A percentile compares a stretch with the other conserved stretches of the same genome.
Evolutionary conservation across 2,113 vertebrate species (phyloP).

Genomic region (Oreotrochilus melanogaster): DNA sequence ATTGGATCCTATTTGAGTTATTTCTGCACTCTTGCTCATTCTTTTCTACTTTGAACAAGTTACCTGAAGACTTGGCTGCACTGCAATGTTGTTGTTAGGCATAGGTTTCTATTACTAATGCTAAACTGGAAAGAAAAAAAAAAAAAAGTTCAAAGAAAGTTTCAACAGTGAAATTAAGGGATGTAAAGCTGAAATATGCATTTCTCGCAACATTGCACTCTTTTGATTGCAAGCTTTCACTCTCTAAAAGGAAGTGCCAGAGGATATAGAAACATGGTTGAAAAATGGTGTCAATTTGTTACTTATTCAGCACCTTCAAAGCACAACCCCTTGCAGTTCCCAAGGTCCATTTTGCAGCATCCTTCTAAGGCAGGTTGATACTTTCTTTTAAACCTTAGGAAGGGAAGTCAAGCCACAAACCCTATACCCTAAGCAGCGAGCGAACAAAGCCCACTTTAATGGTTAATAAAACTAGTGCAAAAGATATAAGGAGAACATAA

Average conservation of each 20-base stretch:
- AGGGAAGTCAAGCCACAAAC: not conserved
- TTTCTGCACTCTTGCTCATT: not conserved
- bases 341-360: not conserved
- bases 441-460: not conserved
- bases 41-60: conserved; percentile 45
- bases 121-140: not conserved
- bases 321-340: not conserved
- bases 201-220: conserved; percentile 46
- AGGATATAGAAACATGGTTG: not conserved
- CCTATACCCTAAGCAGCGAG: not conserved
- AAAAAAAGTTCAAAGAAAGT: conserved; percentile 58
- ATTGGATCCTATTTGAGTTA: not conserved
- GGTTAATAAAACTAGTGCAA: not conserved
- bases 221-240: conserved; percentile 22
- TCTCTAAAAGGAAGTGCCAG: conserved; percentile 30
- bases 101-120: conserved; percentile 27
- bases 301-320: not conserved
- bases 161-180: conserved; percentile 44
- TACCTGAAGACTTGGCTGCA: conserved; percentile 39
- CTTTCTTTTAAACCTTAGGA: not conserved
- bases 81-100: not conserved
- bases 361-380: not conserved
- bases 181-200: not conserved
- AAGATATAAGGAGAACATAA: not conserved
- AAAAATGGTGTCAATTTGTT: not conserved